A percentile compares a stretch with the other conserved stretches of the same genome.
phyloP scores from a whole-genome alignment of 2,888 invertebrate genomes.

The Pandemis heparana region DNA sequence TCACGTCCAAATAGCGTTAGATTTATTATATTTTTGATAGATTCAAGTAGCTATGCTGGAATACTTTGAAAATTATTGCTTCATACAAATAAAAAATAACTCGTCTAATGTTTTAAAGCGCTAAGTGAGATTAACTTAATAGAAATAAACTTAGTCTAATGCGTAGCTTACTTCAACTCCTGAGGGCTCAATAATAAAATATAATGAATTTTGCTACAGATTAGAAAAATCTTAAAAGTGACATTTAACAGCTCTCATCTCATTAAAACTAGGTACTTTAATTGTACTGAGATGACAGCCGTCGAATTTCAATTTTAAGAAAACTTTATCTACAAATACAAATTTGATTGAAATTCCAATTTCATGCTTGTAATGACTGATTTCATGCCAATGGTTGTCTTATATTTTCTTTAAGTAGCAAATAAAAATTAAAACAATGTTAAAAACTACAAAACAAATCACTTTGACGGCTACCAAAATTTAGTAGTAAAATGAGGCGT shows the following conservation, averaged over 20 bases:
- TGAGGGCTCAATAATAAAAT: not conserved
- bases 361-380: conserved; percentile 29
- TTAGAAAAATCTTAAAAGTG: not conserved
- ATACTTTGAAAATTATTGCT: not conserved
- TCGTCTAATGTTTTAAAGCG: not conserved
- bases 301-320: not conserved
- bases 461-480: conserved; percentile 9
- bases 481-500: conserved; percentile 13
- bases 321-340: not conserved
- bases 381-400: conserved; percentile 35
- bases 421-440: conserved; percentile 30
- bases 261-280: not conserved
- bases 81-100: not conserved
- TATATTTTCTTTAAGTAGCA: conserved; percentile 13
- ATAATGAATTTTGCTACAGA: not conserved
- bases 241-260: not conserved
- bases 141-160: not conserved
- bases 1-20: too few species aligned
- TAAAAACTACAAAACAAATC: conserved; percentile 22
- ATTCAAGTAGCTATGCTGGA: not conserved
- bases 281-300: not conserved
- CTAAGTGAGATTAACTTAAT: not conserved
- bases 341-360: not conserved
- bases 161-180: not conserved
- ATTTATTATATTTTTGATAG: too few species aligned